Evolutionary conservation across 2,888 invertebrate genomes (phyloP).

Genomic region (Seira ritae): DNA sequence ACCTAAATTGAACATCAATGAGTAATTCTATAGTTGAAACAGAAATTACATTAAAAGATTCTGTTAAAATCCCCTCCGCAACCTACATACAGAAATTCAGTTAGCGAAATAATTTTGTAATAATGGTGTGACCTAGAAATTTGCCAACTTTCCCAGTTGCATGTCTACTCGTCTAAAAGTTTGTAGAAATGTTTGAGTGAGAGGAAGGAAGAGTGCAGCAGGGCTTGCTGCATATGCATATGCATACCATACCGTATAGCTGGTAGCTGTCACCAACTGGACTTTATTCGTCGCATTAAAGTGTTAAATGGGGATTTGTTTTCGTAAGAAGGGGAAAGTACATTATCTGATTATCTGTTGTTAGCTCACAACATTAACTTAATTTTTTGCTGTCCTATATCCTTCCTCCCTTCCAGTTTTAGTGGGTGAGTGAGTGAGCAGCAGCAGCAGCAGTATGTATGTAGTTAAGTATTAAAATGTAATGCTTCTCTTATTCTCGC

Average conservation of each 20-base stretch:
- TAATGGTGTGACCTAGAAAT: too few relatives aligned
- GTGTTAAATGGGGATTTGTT: slow-evolving; percentile 63
- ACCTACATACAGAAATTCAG: too few relatives aligned
- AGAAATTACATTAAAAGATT: too few relatives aligned
- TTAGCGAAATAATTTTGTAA: too few relatives aligned
- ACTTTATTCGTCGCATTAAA: slow-evolving; percentile 62
- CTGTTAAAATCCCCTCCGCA: too few relatives aligned
- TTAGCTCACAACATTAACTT: slow-evolving; percentile 2
- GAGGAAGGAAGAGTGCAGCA: background rate
- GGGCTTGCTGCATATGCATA: background rate
- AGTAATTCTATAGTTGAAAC: too few relatives aligned
- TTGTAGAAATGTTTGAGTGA: too few relatives aligned
- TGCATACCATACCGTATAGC: slow-evolving; percentile 27
- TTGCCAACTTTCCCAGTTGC: background rate
- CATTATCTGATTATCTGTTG: slow-evolving; percentile 53
- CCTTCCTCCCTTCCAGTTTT: background rate
- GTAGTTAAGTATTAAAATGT: slow-evolving; percentile 5
- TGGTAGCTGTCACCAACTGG: slow-evolving; percentile 52
- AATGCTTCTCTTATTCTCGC: background rate
- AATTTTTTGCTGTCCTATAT: background rate
- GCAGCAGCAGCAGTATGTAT: too few relatives aligned
- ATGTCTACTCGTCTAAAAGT: too few relatives aligned
- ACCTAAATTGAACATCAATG: too few relatives aligned
- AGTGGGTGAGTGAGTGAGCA: background rate
- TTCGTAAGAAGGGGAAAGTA: slow-evolving; percentile 50